Conservation (phyloP, 2,113 vertebrate species). For the Hydrochoerus hydrochaeris region DNA sequence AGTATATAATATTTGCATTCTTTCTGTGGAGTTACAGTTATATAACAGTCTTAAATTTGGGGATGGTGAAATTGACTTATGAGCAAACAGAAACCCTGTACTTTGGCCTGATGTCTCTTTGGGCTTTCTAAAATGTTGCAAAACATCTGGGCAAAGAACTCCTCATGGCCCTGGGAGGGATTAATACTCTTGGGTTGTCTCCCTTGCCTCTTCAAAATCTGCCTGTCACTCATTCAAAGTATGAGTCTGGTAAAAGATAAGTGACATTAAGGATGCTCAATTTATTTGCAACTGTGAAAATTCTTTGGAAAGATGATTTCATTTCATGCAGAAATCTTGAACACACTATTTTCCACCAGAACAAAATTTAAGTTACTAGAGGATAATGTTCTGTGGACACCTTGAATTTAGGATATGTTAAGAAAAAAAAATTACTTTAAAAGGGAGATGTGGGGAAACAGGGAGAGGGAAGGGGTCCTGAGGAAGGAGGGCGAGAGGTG, state of each 20-base stretch:
- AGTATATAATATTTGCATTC: not conserved
- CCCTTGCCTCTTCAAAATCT: not conserved
- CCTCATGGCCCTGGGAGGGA: not conserved
- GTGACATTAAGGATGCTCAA: not conserved
- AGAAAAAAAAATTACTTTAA: not conserved
- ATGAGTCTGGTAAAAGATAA: not conserved
- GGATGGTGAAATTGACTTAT: not conserved
- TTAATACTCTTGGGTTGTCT: not conserved
- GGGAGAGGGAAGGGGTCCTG: not conserved
- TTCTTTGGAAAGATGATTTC: conserved; percentile 47
- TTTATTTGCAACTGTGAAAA: not conserved
- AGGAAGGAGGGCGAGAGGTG: not conserved
- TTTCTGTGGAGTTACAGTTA: not conserved
- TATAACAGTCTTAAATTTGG: not conserved
- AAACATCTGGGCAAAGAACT: not conserved
- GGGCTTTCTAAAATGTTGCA: not conserved
- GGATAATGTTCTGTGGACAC: not conserved
- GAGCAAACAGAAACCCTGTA: not conserved
- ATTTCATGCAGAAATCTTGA: conserved; percentile 12
- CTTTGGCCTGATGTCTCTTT: not conserved
- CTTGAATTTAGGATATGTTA: conserved; percentile 44
- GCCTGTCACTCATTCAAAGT: not conserved
- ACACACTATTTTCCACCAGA: conserved; percentile 1
- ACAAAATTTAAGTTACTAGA: conserved; percentile 43
- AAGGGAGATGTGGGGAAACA: not conserved